Conservation (phyloP, 2,888 invertebrate genomes). For the Napeogenes sylphis region DNA sequence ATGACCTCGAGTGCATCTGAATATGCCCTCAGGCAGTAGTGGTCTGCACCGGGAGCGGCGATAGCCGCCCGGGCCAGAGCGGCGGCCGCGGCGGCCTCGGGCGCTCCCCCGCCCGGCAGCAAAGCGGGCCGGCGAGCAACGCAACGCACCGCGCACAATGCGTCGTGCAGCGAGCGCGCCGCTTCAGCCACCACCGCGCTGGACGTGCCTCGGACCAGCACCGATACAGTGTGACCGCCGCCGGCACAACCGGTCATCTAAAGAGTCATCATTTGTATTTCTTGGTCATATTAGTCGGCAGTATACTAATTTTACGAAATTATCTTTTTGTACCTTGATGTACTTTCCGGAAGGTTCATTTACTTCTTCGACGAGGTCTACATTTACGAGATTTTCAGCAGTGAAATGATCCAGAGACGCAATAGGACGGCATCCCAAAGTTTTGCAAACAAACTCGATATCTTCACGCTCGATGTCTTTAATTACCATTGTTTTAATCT, state of each 20-base stretch:
- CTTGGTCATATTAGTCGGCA: too few species aligned
- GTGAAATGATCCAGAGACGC: conserved; percentile 99
- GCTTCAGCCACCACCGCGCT: conserved; percentile 94
- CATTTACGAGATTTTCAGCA: conserved; percentile 92
- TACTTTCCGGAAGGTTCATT: conserved; percentile 92
- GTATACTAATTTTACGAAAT: too few species aligned
- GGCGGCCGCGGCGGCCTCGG: conserved; percentile 96
- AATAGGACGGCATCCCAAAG: conserved; percentile 94
- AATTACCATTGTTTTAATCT: conserved; percentile 98
- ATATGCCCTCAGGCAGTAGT: conserved; percentile 96
- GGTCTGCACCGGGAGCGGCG: conserved; percentile 92
- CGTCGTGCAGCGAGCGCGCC: conserved; percentile 94
- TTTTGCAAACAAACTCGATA: conserved; percentile 98
- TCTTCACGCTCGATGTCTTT: conserved; percentile 99
- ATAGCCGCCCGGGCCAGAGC: conserved; percentile 89
- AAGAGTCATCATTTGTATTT: too few species aligned
- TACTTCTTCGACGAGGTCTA: conserved; percentile 96
- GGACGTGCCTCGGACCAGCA: conserved; percentile 91
- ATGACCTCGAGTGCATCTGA: conserved; percentile 94
- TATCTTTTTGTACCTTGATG: conserved; percentile 81
- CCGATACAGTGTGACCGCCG: conserved; percentile 93
- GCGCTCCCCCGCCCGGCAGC: conserved; percentile 97
- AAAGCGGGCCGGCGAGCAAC: conserved; percentile 94
- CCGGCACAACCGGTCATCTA: conserved; percentile 91
- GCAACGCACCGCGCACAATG: conserved; percentile 94